Base-by-base conservation (phyloP, 1,140 invertebrate species). In the Drosophila repleta region DNA sequence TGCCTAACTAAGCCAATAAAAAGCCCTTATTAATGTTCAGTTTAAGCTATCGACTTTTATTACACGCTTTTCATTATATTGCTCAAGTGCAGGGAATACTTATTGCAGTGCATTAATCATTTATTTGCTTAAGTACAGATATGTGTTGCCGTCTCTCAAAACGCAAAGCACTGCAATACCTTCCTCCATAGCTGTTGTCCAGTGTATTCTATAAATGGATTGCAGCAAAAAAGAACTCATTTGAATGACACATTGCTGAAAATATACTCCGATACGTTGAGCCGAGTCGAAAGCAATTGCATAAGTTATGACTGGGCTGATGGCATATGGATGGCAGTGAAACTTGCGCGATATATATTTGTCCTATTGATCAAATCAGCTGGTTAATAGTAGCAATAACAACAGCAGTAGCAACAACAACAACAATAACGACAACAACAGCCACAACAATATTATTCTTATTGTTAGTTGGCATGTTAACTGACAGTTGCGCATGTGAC, bases 401-500 rank as follows among this genome's bases (percentile, higher is more conserved):
- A 29, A 29, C 0, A 17, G 5, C 15, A 60, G 21, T 48, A 17
- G 5, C 15, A 60, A 26, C 53, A 48, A 39, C 29, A 77, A 45
- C 56, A 65, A 56, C 39, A 70, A 66, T n/a, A 67, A 48, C 7
- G 58, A 72, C 29, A 52, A 56, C 37, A 65, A 55, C 35, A 57
- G 41, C 63, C 41, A 62, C 45, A 32, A 24, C 41, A 45, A 45
- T 2, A 11, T 35, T 46, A 24, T 60, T 62, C n/a, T 29, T 52
- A 65, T 43, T 48, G 43, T 67, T 60, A 37, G 53, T 84, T 83
- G 75, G 56, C 79, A 65, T 75, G 76, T 68, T 57, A 79, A 69
- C 57, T 80, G 76, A 66, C 58, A 70, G 58, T 21, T 24, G 55
- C 60, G 67, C 82, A 85, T 85, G 82, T 85, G 82, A 85, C 83